Evolutionary conservation across 2,888 invertebrate genomes (phyloP).

Genomic region (Carpatolechia fugitivella): DNA sequence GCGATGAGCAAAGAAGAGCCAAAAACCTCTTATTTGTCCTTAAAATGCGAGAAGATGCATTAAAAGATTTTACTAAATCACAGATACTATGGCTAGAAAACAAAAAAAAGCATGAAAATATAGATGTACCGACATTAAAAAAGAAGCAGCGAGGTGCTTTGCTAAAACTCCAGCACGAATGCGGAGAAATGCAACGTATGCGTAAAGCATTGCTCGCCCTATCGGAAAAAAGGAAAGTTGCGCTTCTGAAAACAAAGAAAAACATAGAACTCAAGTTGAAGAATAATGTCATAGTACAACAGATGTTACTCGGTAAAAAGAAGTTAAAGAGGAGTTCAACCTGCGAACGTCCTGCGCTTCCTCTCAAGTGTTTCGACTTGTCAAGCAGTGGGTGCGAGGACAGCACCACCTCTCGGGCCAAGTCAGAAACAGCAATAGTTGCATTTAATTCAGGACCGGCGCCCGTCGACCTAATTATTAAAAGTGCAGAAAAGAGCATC

Average conservation of each 20-base stretch:
- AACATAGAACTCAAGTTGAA: slow-evolving; percentile 64
- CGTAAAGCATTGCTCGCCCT: slow-evolving; percentile 63
- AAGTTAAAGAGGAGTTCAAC: slow-evolving; percentile 51
- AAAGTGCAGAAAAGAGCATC: slow-evolving; percentile 58
- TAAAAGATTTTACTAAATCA: slow-evolving; percentile 72
- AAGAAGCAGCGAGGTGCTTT: slow-evolving; percentile 84
- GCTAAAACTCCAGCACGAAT: slow-evolving; percentile 82
- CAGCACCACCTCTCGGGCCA: slow-evolving; percentile 39
- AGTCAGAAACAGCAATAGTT: slow-evolving; percentile 23
- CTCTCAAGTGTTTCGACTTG: slow-evolving; percentile 68
- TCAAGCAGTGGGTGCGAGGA: slow-evolving; percentile 70
- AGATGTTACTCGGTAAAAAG: slow-evolving; percentile 59
- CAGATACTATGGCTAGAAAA: slow-evolving; percentile 72
- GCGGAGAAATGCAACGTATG: slow-evolving; percentile 83
- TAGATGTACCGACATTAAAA: slow-evolving; percentile 75
- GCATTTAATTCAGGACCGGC: not conserved
- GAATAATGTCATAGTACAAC: slow-evolving; percentile 58
- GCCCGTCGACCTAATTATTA: slow-evolving; percentile 8
- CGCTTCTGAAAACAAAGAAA: slow-evolving; percentile 68
- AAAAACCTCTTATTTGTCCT: slow-evolving; percentile 67
- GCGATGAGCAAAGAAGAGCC: slow-evolving; percentile 73
- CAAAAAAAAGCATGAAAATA: slow-evolving; percentile 68
- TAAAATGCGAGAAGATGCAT: slow-evolving; percentile 72
- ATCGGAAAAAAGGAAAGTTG: slow-evolving; percentile 64
- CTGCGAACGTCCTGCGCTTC: slow-evolving; percentile 49